A percentile compares a stretch with the other conserved stretches of the same genome.
Conservation (phyloP, 2,797 vertebrate genomes). For the Melanotaenia boesemani region DNA sequence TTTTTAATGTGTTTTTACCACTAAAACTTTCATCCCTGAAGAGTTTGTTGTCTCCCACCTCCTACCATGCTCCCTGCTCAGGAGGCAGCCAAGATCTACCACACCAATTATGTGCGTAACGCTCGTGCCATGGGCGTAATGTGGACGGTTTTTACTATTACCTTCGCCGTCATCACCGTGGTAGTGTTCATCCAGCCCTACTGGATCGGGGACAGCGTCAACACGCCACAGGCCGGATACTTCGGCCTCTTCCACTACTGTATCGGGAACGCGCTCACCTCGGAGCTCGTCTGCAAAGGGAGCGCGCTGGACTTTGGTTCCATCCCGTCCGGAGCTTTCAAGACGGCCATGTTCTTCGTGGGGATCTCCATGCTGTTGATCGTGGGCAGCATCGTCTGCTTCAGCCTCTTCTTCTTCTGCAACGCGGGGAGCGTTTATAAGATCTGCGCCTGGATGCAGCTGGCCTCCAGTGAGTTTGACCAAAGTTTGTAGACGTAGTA, state of each 20-base stretch:
- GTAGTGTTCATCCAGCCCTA: no score
- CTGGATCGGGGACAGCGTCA: no score
- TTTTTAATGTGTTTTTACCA: background rate
- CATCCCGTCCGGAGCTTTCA: slow-evolving; percentile 96
- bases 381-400: slow-evolving; percentile 92
- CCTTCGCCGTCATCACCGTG: slow-evolving; percentile 72
- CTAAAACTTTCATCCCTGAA: background rate
- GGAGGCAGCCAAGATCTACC: slow-evolving; percentile 96
- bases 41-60: background rate
- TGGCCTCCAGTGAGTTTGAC: slow-evolving; percentile 89
- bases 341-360: slow-evolving; percentile 98
- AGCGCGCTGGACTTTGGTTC: slow-evolving; percentile 94
- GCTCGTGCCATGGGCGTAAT: slow-evolving; percentile 93
- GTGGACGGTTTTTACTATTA: slow-evolving; percentile 96
- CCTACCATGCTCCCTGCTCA: slow-evolving; percentile 91
- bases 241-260: no score
- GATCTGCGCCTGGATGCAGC: slow-evolving; percentile 98
- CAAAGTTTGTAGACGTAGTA: background rate
- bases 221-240: no score
- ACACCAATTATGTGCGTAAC: slow-evolving; percentile 97
- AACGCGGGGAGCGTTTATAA: slow-evolving; percentile 97
- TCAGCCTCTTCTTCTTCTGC: slow-evolving; percentile 97
- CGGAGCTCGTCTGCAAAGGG: slow-evolving; percentile 96
- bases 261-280: slow-evolving; percentile 95
- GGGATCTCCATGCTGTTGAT: slow-evolving; percentile 94